phyloP scores from a whole-genome alignment of 1,140 invertebrate genomes.

The Daktulosphaira vitifoliae region DNA sequence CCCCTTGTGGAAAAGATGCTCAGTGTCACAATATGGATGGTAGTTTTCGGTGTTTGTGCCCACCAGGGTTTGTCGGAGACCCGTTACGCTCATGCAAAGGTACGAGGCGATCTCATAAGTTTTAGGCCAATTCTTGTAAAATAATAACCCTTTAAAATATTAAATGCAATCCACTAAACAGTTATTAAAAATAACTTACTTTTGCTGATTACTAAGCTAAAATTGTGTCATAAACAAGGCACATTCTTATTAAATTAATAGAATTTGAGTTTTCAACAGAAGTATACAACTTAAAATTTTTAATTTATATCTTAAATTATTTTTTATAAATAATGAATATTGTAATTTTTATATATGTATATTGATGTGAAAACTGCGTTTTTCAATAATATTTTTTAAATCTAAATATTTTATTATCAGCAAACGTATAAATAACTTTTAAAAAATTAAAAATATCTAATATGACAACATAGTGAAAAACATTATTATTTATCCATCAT shows the following conservation, averaged over 20 bases:
- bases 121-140: no score
- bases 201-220: neutral
- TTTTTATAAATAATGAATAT: no score
- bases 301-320: neutral
- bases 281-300: neutral
- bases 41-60: conserved; percentile 64
- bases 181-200: no score
- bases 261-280: neutral
- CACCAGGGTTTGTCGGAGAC: conserved; percentile 65
- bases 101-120: conserved; percentile 42
- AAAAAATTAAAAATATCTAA: neutral
- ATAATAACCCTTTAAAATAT: no score
- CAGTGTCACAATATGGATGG: conserved; percentile 63
- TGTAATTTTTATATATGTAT: neutral
- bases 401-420: neutral
- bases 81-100: conserved; percentile 59
- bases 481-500: no score
- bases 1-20: conserved; percentile 62
- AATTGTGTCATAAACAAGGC: no score
- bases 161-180: no score
- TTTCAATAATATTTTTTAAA: neutral
- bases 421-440: neutral
- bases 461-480: neutral
- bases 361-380: neutral
- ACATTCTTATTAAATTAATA: neutral